Conservation (phyloP, 2,797 vertebrate genomes). For the Calcarius lapponicus region DNA sequence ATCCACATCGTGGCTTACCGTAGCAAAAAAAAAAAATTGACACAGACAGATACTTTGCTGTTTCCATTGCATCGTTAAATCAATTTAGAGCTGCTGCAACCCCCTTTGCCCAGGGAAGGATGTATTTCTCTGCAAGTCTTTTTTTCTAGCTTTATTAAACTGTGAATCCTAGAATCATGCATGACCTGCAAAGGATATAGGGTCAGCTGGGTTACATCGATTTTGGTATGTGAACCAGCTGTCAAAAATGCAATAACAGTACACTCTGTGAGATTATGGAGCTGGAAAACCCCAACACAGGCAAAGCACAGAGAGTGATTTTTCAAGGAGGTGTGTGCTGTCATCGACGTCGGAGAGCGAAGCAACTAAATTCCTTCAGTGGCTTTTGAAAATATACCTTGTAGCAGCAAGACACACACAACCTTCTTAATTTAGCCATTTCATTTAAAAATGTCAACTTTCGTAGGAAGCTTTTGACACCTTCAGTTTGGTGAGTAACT, state of each 20-base stretch:
- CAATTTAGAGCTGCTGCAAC: neutral
- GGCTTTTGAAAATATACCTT: neutral
- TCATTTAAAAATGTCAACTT: neutral
- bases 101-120: neutral
- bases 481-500: neutral
- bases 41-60: neutral
- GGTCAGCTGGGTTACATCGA: conserved; percentile 64
- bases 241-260: conserved; percentile 63
- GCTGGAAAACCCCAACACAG: neutral
- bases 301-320: conserved; percentile 43
- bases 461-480: neutral
- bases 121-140: neutral
- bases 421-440: neutral
- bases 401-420: neutral
- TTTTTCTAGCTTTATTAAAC: conserved; percentile 58
- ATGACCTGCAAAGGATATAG: conserved; percentile 51
- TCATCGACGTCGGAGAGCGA: neutral
- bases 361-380: neutral
- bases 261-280: conserved; percentile 9
- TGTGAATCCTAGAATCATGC: conserved; percentile 50
- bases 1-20: neutral
- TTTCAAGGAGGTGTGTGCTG: conserved; percentile 38
- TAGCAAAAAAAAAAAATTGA: neutral
- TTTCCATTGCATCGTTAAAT: neutral
- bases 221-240: conserved; percentile 62